These are phyloP conservation scores for Drosophila varians DNA, from an alignment of 1,140 invertebrate species.

Conservation along the genomic window DNA sequence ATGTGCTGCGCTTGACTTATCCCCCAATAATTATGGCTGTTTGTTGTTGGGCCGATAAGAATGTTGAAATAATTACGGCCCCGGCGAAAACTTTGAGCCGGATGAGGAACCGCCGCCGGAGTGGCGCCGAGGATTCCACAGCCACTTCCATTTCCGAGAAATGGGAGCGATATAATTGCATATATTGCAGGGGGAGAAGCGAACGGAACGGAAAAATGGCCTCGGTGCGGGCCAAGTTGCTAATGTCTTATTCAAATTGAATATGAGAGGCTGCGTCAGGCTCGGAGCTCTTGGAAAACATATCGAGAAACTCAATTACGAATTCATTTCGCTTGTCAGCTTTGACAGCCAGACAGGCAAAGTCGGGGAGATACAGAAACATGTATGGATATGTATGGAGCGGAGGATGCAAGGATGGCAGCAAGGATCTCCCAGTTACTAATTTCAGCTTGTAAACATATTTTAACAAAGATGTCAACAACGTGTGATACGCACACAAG, in stretches of 20 bases:
- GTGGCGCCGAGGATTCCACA: too few species aligned
- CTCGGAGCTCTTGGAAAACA: conserved; percentile 31
- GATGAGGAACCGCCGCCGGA: conserved; percentile 28
- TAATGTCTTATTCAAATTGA: conserved; percentile 66
- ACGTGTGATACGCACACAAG: conserved; percentile 57
- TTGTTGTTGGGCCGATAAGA: conserved; percentile 53
- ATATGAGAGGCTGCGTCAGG: conserved; percentile 36
- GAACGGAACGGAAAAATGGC: conserved; percentile 5
- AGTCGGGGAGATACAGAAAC: conserved; percentile 12
- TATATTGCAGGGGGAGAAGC: neutral
- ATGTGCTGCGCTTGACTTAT: conserved; percentile 69
- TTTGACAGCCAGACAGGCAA: conserved; percentile 56
- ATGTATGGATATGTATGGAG: too few species aligned
- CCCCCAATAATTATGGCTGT: conserved; percentile 67
- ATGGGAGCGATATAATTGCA: conserved; percentile 9
- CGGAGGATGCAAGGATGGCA: conserved; percentile 13
- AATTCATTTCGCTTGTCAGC: conserved; percentile 80
- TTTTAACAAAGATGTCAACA: conserved; percentile 82
- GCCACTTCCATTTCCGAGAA: neutral
- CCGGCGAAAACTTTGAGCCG: conserved; percentile 18
- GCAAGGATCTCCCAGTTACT: conserved; percentile 43
- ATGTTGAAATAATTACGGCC: conserved; percentile 61
- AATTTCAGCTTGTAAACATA: conserved; percentile 81
- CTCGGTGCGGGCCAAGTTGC: conserved; percentile 14
- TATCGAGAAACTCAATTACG: conserved; percentile 77